Evolutionary conservation across 1,140 invertebrate genomes (phyloP), one percentile per base, ranked within the genome.

Genomic region (Ctenoplectra terminalis): DNA sequence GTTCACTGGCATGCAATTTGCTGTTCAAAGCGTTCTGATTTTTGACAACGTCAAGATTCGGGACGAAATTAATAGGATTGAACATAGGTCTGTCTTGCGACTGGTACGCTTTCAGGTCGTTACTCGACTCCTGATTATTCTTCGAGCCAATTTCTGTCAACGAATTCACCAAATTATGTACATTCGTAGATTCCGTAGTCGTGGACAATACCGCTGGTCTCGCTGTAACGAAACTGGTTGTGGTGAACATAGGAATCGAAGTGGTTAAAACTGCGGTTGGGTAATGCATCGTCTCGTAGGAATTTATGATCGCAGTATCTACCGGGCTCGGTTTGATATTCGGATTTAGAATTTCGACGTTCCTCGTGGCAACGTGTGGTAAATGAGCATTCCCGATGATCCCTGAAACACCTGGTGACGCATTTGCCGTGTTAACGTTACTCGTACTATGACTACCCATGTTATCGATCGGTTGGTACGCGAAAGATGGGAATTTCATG

Each of bases 51-150:
- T 94, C 92, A 34, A 88, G 50, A 76, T 91, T 93, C 20, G 93
- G 93, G 2, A 93, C 84, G 46, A 94, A 94, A 26, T 93, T 92
- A 29, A 94, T 92, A 0, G 93, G 93, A 85, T 94, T 94, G 64
- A 87, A 94, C 1, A 90, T 11, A 9, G 87, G 80, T 75, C 88
- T 88, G 29, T 90, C 76, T 13, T 71, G 85, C 61, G 72, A 72
- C 80, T 81, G 90, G 26, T 34, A 58, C 15, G 72, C 37, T 43
- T 64, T 88, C 7, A 69, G 2, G 23, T 88, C 86, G 4, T 48
- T 29, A 34, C 29, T 56, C 46, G 37, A 4, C 1, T 20, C n/a
- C 26, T 81, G 67, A 58, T 86, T 88, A 31, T n/a, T 46, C 82
- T 91, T 92, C 7, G 87, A 61, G 0, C 90, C 91, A 3, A 88